phyloP scores from a whole-genome alignment of 2,113 vertebrate genomes.

The Chaetorhynchus papuensis region DNA sequence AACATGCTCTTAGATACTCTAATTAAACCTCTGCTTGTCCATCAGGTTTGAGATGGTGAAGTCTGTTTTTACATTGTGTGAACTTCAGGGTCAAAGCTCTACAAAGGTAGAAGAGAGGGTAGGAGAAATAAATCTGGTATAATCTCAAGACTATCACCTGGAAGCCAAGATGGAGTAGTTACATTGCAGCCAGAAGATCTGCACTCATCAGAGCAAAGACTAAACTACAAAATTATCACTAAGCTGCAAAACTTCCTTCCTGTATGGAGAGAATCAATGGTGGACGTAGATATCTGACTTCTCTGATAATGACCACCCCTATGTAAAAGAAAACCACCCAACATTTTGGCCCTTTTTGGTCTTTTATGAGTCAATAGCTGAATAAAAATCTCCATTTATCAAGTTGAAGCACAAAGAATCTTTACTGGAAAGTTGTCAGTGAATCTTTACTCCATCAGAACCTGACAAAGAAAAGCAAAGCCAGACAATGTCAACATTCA shows the following conservation, averaged over 20 bases:
- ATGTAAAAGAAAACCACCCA: neutral
- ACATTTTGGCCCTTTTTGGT: neutral
- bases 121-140: neutral
- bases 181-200: neutral
- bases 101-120: neutral
- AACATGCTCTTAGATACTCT: neutral
- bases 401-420: neutral
- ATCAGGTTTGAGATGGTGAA: neutral
- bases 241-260: neutral
- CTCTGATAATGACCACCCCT: neutral
- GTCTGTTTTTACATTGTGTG: neutral
- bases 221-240: neutral
- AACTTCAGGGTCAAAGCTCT: neutral
- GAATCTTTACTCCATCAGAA: neutral
- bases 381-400: neutral
- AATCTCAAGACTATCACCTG: neutral
- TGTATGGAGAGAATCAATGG: neutral
- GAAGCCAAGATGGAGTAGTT: neutral
- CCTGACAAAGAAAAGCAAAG: neutral
- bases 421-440: neutral
- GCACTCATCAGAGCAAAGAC: neutral
- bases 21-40: neutral
- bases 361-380: neutral
- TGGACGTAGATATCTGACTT: rapidly evolving
- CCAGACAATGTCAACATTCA: neutral